A percentile compares a stretch with the other conserved stretches of the same genome.
phyloP scores from a whole-genome alignment of 2,113 vertebrate species.

The Sinosuthora webbiana region DNA sequence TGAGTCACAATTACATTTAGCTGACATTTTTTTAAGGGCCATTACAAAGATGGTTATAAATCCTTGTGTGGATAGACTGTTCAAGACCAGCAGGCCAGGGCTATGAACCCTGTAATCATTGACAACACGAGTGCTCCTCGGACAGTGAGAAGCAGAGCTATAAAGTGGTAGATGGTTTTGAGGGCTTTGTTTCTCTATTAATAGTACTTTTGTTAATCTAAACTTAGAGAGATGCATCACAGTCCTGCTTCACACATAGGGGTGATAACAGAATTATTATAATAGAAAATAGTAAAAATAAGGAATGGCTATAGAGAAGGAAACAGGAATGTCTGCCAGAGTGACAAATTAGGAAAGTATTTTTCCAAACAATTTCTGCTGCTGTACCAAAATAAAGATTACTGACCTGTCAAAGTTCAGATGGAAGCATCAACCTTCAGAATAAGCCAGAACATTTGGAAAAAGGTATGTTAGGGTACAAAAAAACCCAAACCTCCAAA shows the following conservation, averaged over 20 bases:
- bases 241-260: not conserved
- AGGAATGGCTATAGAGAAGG: not conserved
- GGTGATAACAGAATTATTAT: not conserved
- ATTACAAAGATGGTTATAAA: not conserved
- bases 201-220: not conserved
- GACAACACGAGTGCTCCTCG: not conserved
- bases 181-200: not conserved
- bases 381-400: not conserved
- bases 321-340: not conserved
- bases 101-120: constrained; percentile 5
- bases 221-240: not conserved
- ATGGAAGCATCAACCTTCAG: not conserved
- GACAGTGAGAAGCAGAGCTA: not conserved
- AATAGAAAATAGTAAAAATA: not conserved
- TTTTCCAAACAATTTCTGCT: not conserved
- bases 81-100: not conserved
- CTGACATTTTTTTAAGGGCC: not conserved
- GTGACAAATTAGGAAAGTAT: not conserved
- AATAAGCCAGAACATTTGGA: not conserved
- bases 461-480: not conserved
- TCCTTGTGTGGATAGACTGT: not conserved
- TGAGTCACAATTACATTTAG: not conserved
- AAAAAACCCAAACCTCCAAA: not conserved
- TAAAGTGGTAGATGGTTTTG: not conserved
- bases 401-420: not conserved